Percentiles rank a stretch among this genome's conserved stretches.
phyloP scores from a whole-genome alignment of 2,113 vertebrate species.

The Piprites chloris region DNA sequence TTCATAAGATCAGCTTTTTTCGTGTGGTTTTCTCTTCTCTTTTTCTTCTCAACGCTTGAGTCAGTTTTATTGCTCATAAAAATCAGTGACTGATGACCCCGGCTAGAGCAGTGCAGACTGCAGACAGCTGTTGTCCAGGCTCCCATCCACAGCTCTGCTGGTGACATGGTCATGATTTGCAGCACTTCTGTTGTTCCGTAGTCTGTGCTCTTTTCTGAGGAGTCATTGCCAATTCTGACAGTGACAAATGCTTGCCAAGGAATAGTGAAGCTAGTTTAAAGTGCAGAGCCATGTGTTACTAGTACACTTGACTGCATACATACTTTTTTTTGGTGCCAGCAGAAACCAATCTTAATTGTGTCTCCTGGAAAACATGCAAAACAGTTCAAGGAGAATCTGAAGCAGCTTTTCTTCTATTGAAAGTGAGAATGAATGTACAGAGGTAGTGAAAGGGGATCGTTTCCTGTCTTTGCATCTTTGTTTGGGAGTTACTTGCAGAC shows the following conservation, averaged over 20 bases:
- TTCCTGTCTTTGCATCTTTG: background rate
- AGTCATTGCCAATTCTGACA: conserved; percentile 44
- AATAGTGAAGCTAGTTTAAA: conserved; percentile 55
- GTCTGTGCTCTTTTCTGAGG: conserved; percentile 37
- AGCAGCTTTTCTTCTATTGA: conserved; percentile 48
- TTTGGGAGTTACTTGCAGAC: background rate
- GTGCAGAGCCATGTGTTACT: conserved; percentile 44
- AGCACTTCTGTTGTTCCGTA: background rate
- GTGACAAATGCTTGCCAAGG: conserved; percentile 44
- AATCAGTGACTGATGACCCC: conserved; percentile 61
- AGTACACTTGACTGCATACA: conserved; percentile 20
- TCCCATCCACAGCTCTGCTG: conserved; percentile 39
- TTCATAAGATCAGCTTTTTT: conserved; percentile 46
- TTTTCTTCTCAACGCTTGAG: conserved; percentile 51
- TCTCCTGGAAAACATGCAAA: conserved; percentile 48
- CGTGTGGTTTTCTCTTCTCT: conserved; percentile 2
- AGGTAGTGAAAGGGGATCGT: background rate
- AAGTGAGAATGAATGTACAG: background rate
- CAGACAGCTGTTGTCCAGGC: conserved; percentile 59
- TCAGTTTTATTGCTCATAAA: conserved; percentile 62
- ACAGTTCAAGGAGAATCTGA: background rate
- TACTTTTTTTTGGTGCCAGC: conserved; percentile 24
- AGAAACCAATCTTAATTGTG: conserved; percentile 40
- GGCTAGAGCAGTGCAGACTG: conserved; percentile 41
- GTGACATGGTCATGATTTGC: conserved; percentile 47